These are phyloP conservation scores for Cylloceria caligata DNA, from an alignment of 2,888 invertebrate species.

Conservation along the genomic window DNA sequence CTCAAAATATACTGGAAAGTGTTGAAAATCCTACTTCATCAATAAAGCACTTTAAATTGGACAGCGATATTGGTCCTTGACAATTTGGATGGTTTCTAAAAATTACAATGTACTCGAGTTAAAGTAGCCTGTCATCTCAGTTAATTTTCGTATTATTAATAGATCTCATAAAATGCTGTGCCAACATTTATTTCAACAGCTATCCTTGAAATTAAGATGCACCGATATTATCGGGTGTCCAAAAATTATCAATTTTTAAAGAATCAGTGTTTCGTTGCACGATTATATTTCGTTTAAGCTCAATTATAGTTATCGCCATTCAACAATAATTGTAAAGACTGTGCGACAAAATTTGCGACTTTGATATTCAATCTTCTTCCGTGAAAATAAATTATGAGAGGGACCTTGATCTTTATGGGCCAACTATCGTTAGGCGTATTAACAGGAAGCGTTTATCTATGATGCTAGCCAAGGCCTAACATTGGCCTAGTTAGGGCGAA, in stretches of 20 bases:
- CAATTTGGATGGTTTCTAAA: conserved; percentile 49
- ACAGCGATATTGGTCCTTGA: neutral
- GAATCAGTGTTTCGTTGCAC: neutral
- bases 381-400: conserved; percentile 44
- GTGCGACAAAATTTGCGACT: neutral
- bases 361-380: conserved; percentile 40
- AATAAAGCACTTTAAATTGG: neutral
- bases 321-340: neutral
- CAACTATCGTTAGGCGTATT: conserved; percentile 66
- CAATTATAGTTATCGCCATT: neutral
- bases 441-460: conserved; percentile 69
- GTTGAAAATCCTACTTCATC: conserved; percentile 1
- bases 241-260: neutral
- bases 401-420: conserved; percentile 64
- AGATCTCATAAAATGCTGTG: conserved; percentile 70
- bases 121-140: conserved; percentile 58
- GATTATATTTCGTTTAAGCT: neutral
- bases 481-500: conserved; percentile 76
- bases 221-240: conserved; percentile 20
- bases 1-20: neutral
- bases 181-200: conserved; percentile 76
- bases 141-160: conserved; percentile 70
- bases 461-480: conserved; percentile 77
- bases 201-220: conserved; percentile 68
- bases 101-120: conserved; percentile 52